Evolutionary conservation across 2,797 vertebrate species (phyloP), one percentile per base, ranked within the genome.

Genomic region (Enteromius unitaeniatus): DNA sequence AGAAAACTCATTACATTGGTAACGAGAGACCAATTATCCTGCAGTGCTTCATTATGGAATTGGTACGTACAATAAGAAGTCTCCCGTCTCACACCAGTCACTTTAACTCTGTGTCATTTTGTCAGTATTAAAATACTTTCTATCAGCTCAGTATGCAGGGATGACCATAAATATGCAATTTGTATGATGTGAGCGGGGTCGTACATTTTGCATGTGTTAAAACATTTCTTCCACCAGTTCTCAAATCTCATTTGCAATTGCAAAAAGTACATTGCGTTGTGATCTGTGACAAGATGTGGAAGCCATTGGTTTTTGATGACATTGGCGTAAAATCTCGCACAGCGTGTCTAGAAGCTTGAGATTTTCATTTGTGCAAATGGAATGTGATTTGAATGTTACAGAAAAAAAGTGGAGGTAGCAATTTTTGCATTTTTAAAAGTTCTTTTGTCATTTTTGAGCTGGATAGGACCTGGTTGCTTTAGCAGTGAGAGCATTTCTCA

Each of bases 21-120:
- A 68, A 76, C 3, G 28, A 55, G 75, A 86, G 74, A 37, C 47
- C 37, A 73, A 74, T 15, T 51, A 62, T 68, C 17, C 45, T 47
- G 64, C 26, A 2, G 31, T 58, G 10, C 47, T 72, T 72, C 26
- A 47, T 85, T 23, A 26, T 62, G 11, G 45, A 49, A 51, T 74
- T 47, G 17, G 17, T 42, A 5, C 58, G 53, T 65, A 69, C n/a
- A 81, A 19, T 28, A 28, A 7, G 34, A 70, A 53, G 28, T 15
- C 23, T 60, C 2, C n/a, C 10, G 3, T 13, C 34, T 47, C 2
- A 3, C 47, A 53, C 10, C 17, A 74, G 47, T 53, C 10, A 74
- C 47, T 82, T 47, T 34, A 13, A 79, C 82, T 14, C 47, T 1
- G 3, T 17, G 60, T 4, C 7, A 37, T 60, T 40, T 60, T 76